Evolutionary conservation across 2,888 invertebrate genomes (phyloP), one percentile per base, ranked within the genome.

Genomic region (Tridacna crocea): DNA sequence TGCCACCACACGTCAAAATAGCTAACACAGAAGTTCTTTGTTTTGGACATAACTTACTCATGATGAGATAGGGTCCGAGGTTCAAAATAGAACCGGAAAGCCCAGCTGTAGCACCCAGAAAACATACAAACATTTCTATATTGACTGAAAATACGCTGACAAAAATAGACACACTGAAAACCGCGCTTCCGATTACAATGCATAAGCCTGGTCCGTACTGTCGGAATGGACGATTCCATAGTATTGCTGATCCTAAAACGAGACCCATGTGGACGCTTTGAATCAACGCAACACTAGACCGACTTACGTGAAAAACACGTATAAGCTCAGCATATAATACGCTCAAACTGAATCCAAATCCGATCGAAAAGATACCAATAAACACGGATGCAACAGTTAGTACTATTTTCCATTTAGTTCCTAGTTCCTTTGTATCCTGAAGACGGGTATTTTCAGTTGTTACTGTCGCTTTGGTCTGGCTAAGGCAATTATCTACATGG

Each of bases 261-360:
- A 80, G 26, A 27, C 61, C 48, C 19, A 47, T 24, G 47, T 72
- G 70, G 0, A 75, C 10, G 46, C 75, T 75, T 51, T 80, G 80
- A 11, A 72, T 61, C 65, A 80, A 19, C 15, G 80, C 80, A 13
- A 68, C 75, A 17, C 12, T 19, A 0, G 80, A 61, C 27, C 75
- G 68, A 24, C 61, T 60, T 2, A 26, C 27, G 22, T 76, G 55
- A 46, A 75, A 80, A 3, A 72, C 80, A 26, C 75, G 75, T 8
- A 75, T 58, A 6, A 80, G 22, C 47, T 75, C 72, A 11, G 80
- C 63, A 36, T 80, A 80, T 11, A 80, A 27, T 17, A 80, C 75
- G 65, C 75, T 58, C 26, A 80, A 75, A 36, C 75, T 60, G 48
- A 61, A 72, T 22, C 75, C 72, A 65, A 80, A 80, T 12, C 80